Conservation (phyloP, 2,797 vertebrate genomes). For the Bradypodion pumilum region DNA sequence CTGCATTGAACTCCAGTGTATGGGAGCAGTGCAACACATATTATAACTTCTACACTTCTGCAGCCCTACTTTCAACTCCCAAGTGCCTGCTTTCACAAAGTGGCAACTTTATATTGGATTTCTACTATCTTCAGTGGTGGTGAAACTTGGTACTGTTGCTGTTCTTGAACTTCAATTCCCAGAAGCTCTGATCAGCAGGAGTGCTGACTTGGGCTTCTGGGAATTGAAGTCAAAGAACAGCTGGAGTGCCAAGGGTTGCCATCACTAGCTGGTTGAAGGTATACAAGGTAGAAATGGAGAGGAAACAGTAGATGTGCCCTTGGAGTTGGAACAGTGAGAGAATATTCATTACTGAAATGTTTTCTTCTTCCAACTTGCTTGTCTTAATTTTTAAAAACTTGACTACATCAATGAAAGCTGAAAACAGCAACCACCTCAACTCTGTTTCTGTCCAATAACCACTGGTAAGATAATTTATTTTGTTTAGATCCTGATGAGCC, state of each 20-base stretch:
- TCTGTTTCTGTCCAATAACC: conserved; percentile 25
- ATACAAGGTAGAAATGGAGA: neutral
- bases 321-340: neutral
- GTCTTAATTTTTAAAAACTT: conserved; percentile 12
- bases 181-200: too few relatives aligned
- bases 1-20: too few relatives aligned
- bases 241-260: too few relatives aligned
- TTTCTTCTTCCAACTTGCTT: neutral
- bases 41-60: too few relatives aligned
- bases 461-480: conserved; percentile 16
- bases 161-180: too few relatives aligned
- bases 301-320: neutral
- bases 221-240: too few relatives aligned
- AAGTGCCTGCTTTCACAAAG: neutral
- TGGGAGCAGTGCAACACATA: too few relatives aligned
- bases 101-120: neutral
- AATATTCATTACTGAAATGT: neutral
- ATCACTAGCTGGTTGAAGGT: too few relatives aligned
- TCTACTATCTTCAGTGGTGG: too few relatives aligned
- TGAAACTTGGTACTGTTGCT: too few relatives aligned
- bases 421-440: conserved; percentile 18
- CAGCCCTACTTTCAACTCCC: too few relatives aligned
- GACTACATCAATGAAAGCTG: neutral
- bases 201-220: too few relatives aligned
- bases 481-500: conserved; percentile 82